Evolutionary conservation across 2,888 invertebrate genomes (phyloP).

Genomic region (Xylota sylvarum): DNA sequence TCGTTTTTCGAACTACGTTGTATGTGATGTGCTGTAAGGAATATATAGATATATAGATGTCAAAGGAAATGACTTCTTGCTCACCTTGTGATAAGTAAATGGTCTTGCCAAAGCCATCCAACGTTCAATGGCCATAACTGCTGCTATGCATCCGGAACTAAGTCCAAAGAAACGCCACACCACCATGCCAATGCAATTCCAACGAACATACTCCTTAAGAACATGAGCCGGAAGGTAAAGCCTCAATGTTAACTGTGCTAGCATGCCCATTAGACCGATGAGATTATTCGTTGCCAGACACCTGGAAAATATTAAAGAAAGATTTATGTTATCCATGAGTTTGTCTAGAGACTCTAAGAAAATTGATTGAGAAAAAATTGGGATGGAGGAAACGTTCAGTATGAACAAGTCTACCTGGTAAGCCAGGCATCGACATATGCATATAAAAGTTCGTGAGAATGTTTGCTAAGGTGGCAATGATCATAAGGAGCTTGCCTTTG

Average conservation of each 20-base stretch:
- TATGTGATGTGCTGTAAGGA: slow-evolving; percentile 91
- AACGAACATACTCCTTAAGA: slow-evolving; percentile 79
- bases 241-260: slow-evolving; percentile 88
- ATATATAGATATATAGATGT: neutral
- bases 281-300: slow-evolving; percentile 92
- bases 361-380: too few species aligned
- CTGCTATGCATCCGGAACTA: slow-evolving; percentile 94
- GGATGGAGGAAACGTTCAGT: too few species aligned
- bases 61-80: neutral
- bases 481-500: too few species aligned
- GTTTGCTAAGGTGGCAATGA: too few species aligned
- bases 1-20: slow-evolving; percentile 89
- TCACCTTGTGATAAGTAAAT: slow-evolving; percentile 94
- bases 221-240: slow-evolving; percentile 83
- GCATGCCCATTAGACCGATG: slow-evolving; percentile 92
- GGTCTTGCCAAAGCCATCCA: slow-evolving; percentile 94
- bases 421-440: too few species aligned
- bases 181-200: slow-evolving; percentile 86
- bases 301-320: slow-evolving; percentile 85
- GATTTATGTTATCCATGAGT: neutral
- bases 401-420: too few species aligned
- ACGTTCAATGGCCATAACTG: slow-evolving; percentile 94
- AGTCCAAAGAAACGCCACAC: slow-evolving; percentile 93
- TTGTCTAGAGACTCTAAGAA: too few species aligned
- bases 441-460: too few species aligned